These are phyloP conservation scores for Megathymus violae DNA, from an alignment of 1,140 invertebrate genomes.

Conservation along the genomic window DNA sequence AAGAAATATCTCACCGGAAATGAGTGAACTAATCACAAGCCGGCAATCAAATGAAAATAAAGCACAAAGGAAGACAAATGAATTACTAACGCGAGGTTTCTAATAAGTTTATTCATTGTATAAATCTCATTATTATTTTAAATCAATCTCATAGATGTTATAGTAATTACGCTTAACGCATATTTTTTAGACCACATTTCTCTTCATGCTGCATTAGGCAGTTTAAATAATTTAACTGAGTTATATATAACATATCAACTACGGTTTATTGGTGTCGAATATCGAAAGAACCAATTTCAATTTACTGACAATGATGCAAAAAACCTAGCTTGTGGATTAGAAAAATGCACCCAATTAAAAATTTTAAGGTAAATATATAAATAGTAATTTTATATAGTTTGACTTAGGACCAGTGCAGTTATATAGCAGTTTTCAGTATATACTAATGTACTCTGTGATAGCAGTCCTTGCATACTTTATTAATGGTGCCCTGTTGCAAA, in stretches of 20 bases:
- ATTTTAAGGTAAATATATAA: slow-evolving; percentile 59
- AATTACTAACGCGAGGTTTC: slow-evolving; percentile 59
- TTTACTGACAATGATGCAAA: slow-evolving; percentile 79
- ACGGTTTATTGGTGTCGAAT: slow-evolving; percentile 65
- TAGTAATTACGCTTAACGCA: slow-evolving; percentile 5
- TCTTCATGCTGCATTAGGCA: slow-evolving; percentile 74
- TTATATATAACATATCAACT: slow-evolving; percentile 75
- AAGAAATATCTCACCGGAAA: slow-evolving; percentile 73
- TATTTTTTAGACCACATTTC: slow-evolving; percentile 80
- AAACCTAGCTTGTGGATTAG: slow-evolving; percentile 74
- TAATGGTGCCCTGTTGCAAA: no score
- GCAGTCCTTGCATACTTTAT: no score
- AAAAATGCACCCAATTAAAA: slow-evolving; percentile 69
- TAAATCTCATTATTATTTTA: neutral
- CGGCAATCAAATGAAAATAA: slow-evolving; percentile 54
- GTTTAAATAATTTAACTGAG: slow-evolving; percentile 77
- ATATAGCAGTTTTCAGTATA: no score
- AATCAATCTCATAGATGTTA: no score
- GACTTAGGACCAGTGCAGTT: no score
- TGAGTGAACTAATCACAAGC: slow-evolving; percentile 68
- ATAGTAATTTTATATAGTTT: neutral
- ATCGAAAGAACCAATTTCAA: slow-evolving; percentile 76
- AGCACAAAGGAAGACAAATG: slow-evolving; percentile 40
- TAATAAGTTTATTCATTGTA: neutral
- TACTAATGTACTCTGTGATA: no score